Percentiles rank a stretch among this genome's conserved stretches.
Evolutionary conservation across 2,113 vertebrate species (phyloP).

Genomic region (Ceyx cyanopectus): DNA sequence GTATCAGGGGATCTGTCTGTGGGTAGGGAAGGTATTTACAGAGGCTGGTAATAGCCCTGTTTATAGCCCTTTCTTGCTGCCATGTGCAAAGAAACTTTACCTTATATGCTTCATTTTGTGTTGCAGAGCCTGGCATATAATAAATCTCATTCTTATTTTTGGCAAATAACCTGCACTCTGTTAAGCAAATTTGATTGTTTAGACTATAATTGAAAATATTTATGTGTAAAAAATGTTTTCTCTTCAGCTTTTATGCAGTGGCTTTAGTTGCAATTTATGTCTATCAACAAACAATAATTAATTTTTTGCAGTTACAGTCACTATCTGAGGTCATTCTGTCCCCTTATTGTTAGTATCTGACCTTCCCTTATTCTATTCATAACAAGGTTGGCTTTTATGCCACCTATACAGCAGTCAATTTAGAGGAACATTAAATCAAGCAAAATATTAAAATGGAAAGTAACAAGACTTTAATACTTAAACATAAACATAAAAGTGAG

Average conservation of each 20-base stretch:
- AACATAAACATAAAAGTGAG: neutral
- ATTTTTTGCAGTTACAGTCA: constrained; percentile 53
- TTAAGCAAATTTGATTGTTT: constrained; percentile 65
- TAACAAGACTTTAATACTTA: neutral
- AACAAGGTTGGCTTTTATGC: constrained; percentile 32
- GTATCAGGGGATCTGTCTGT: neutral
- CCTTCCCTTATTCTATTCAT: constrained; percentile 58
- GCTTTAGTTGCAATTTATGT: constrained; percentile 15
- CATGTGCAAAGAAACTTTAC: neutral
- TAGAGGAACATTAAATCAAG: constrained; percentile 31
- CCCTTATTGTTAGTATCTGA: constrained; percentile 48
- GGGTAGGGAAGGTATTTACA: neutral
- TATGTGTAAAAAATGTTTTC: constrained; percentile 64
- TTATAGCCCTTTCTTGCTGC: neutral
- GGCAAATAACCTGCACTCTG: constrained; percentile 6
- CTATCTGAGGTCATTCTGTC: constrained; percentile 63
- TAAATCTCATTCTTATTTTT: constrained; percentile 55
- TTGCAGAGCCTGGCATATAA: neutral
- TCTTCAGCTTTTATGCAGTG: neutral
- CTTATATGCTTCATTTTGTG: neutral
- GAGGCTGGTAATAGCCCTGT: neutral
- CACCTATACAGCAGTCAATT: neutral
- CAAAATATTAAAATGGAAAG: constrained; percentile 33
- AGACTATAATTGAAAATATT: constrained; percentile 18
- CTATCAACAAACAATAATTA: constrained; percentile 67